Percentiles rank a stretch among this genome's conserved stretches.
These are phyloP conservation scores for Crepidodera aurea DNA, from an alignment of 2,888 invertebrate species.

Conservation along the genomic window DNA sequence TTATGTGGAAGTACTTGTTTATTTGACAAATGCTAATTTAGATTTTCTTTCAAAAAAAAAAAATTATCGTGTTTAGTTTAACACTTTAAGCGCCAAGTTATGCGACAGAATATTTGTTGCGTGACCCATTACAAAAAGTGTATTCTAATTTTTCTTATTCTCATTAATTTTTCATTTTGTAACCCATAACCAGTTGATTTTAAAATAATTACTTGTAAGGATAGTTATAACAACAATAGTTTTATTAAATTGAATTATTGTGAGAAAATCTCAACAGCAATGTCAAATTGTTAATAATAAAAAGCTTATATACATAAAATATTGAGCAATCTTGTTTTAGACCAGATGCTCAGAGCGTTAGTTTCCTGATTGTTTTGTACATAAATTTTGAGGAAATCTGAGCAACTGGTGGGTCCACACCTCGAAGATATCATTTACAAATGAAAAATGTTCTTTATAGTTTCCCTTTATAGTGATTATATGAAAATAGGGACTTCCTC, in stretches of 20 bases:
- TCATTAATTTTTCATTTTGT: no score
- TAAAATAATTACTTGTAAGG: no score
- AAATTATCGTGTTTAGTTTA: no score
- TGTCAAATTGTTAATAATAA: constrained; percentile 5
- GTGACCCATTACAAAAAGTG: no score
- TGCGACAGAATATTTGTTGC: no score
- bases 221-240: no score
- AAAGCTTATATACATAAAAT: constrained; percentile 35
- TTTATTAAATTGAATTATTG: no score
- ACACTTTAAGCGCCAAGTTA: no score
- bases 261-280: constrained; percentile 5
- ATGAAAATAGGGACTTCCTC: constrained; percentile 5
- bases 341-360: constrained; percentile 55
- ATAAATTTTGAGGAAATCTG: constrained; percentile 41
- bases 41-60: constrained; percentile 6
- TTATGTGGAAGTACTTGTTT: constrained; percentile 7
- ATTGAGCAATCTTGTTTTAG: constrained; percentile 44
- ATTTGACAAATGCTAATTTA: not conserved
- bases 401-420: constrained; percentile 54
- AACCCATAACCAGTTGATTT: no score
- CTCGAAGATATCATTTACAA: constrained; percentile 37
- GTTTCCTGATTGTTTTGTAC: constrained; percentile 52
- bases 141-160: no score
- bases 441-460: constrained; percentile 29
- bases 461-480: not conserved